These are phyloP conservation scores for Coenobita brevimanus DNA, from an alignment of 1,140 invertebrate species.

Conservation along the genomic window DNA sequence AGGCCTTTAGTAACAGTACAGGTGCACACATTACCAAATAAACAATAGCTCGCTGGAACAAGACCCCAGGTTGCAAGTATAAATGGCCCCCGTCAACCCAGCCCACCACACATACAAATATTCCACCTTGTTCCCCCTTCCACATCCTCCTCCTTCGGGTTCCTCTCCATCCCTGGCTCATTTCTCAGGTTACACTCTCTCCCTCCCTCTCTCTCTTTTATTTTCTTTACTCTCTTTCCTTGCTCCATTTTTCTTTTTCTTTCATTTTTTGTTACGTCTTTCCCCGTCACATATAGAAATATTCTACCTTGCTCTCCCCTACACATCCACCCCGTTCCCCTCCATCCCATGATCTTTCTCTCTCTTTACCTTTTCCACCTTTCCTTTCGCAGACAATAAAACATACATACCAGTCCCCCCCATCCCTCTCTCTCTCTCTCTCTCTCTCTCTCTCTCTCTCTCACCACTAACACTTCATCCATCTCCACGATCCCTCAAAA, in stretches of 20 bases:
- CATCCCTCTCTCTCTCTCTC: not conserved
- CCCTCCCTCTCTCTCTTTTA: not conserved
- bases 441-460: not conserved
- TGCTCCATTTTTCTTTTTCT: not conserved
- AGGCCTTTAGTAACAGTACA: conserved; percentile 22
- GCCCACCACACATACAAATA: conserved; percentile 33
- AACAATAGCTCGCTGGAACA: conserved; percentile 22
- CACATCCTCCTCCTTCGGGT: not conserved
- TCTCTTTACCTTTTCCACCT: not conserved
- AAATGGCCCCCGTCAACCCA: conserved; percentile 7
- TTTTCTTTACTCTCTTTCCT: no score
- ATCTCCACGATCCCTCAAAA: no score
- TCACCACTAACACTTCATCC: not conserved
- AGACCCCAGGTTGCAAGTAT: not conserved
- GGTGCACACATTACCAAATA: conserved; percentile 3
- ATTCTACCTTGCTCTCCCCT: not conserved
- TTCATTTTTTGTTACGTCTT: not conserved
- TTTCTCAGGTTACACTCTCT: not conserved
- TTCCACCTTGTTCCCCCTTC: not conserved
- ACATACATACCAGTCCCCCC: not conserved
- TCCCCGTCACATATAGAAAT: not conserved
- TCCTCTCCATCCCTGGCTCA: not conserved
- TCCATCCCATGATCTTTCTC: not conserved
- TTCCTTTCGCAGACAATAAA: not conserved
- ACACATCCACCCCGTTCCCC: not conserved